These are phyloP conservation scores for Adelges cooleyi DNA, from an alignment of 1,140 invertebrate species.

Conservation along the genomic window DNA sequence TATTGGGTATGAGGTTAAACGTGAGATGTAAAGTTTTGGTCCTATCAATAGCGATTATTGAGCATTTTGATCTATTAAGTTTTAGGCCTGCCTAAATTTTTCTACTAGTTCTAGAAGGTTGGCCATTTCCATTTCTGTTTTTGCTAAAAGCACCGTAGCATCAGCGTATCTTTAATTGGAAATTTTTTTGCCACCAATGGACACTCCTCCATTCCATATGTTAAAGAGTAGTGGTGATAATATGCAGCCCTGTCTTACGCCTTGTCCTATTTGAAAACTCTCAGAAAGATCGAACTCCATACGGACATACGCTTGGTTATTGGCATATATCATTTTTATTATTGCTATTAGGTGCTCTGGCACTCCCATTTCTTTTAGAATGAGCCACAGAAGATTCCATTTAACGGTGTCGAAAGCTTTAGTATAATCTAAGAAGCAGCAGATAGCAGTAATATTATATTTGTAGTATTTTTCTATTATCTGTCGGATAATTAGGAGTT, in stretches of 20 bases:
- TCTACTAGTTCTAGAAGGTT: not conserved
- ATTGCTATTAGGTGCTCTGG: not conserved
- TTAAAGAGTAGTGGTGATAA: constrained; percentile 37
- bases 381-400: constrained; percentile 1
- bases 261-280: constrained; percentile 31
- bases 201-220: constrained; percentile 31
- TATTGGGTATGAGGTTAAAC: not conserved
- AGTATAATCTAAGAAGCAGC: constrained; percentile 10
- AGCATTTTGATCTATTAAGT: constrained; percentile 11
- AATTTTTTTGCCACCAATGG: not conserved
- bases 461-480: constrained; percentile 10
- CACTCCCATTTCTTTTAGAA: not conserved
- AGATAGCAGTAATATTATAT: constrained; percentile 13
- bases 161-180: not conserved
- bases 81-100: not conserved
- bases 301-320: not conserved
- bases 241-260: constrained; percentile 36
- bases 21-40: not conserved
- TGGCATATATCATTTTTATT: constrained; percentile 4
- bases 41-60: not conserved
- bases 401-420: constrained; percentile 1
- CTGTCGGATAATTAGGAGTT: constrained; percentile 5
- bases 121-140: not conserved
- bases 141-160: not conserved
- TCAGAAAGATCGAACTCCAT: not conserved